phyloP scores from a whole-genome alignment of 2,113 vertebrate species.

The Danionella cerebrum region DNA sequence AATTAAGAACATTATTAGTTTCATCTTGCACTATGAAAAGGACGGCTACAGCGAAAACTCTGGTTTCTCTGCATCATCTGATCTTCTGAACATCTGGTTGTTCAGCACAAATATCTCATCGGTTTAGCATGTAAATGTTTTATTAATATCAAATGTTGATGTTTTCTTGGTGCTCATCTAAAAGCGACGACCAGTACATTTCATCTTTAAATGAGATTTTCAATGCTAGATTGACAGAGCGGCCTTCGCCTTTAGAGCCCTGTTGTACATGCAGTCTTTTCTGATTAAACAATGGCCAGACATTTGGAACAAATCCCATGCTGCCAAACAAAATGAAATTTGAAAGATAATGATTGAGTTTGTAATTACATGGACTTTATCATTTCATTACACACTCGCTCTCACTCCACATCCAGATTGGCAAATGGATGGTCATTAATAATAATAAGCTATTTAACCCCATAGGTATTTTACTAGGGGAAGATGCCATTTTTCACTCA shows the following conservation, averaged over 20 bases:
- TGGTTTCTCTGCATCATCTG: no score
- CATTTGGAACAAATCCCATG: constrained; percentile 53
- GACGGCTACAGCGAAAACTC: no score
- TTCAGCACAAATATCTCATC: not conserved
- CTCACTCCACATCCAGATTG: constrained; percentile 62
- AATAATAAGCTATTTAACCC: constrained; percentile 83
- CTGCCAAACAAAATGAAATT: constrained; percentile 61
- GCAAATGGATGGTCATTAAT: constrained; percentile 75
- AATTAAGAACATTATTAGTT: not conserved
- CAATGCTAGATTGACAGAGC: not conserved
- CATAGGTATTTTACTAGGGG: constrained; percentile 68
- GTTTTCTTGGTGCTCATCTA: not conserved
- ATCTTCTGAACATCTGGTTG: not conserved
- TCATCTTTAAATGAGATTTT: not conserved
- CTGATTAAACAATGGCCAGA: constrained; percentile 19
- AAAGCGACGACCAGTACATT: not conserved
- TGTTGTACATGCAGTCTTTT: not conserved
- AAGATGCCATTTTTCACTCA: constrained; percentile 70
- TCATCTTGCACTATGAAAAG: no score
- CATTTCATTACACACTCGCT: constrained; percentile 57
- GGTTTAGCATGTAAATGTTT: not conserved
- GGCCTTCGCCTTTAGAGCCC: not conserved
- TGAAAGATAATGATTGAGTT: constrained; percentile 78
- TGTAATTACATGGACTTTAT: constrained; percentile 76
- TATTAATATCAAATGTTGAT: not conserved